Conservation (phyloP, 2,797 vertebrate genomes). For the Lacerta bilineata region DNA sequence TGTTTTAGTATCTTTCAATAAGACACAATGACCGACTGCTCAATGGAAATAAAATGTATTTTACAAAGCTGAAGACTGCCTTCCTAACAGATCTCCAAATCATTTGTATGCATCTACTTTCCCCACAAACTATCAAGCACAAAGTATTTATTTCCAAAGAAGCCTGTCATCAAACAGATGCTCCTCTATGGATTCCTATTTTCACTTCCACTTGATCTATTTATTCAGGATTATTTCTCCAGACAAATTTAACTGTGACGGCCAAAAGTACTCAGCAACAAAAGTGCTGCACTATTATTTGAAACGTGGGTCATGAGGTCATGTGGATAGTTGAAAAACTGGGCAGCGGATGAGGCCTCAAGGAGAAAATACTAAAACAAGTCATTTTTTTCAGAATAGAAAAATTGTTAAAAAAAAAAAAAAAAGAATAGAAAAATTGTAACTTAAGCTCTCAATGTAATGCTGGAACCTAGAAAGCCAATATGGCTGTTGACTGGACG, state of each 20-base stretch:
- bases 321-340: neutral
- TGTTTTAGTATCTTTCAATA: neutral
- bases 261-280: neutral
- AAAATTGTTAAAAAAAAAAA: neutral
- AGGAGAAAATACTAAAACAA: neutral
- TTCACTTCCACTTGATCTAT: neutral
- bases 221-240: neutral
- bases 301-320: neutral
- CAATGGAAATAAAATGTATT: constrained; percentile 29
- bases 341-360: neutral
- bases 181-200: neutral
- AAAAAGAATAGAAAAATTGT: neutral
- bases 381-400: neutral
- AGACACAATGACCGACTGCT: neutral
- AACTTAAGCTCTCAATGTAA: neutral
- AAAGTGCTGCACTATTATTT: neutral
- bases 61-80: neutral
- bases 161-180: neutral
- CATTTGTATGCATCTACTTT: neutral
- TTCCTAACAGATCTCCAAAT: neutral
- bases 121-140: neutral
- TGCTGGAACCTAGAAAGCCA: neutral
- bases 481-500: neutral
- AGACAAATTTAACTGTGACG: neutral
- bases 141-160: neutral